Evolutionary conservation across 2,888 invertebrate genomes (phyloP).

Genomic region (Eremobia ochroleuca): DNA sequence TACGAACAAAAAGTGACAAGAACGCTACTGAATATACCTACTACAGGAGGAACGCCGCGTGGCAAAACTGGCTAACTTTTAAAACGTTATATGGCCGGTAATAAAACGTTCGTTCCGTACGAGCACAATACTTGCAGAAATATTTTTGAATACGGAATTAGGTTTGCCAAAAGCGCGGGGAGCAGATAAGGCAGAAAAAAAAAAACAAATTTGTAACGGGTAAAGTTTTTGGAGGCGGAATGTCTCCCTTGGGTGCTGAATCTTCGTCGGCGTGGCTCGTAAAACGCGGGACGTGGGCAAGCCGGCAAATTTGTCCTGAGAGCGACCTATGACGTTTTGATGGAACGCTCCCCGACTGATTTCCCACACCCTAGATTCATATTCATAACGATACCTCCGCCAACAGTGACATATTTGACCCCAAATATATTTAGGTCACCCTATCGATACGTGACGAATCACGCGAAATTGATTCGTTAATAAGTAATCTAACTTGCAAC

Average conservation of each 20-base stretch:
- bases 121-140: slow-evolving; percentile 91
- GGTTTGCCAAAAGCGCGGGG: slow-evolving; percentile 91
- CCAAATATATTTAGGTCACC: slow-evolving; percentile 77
- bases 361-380: slow-evolving; percentile 89
- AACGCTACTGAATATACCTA: slow-evolving; percentile 72
- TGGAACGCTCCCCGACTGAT: slow-evolving; percentile 89
- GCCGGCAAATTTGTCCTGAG: slow-evolving; percentile 90
- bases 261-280: slow-evolving; percentile 90
- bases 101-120: slow-evolving; percentile 90
- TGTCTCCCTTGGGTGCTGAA: slow-evolving; percentile 91
- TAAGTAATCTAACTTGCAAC: slow-evolving; percentile 65
- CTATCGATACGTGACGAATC: slow-evolving; percentile 74
- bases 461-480: slow-evolving; percentile 73
- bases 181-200: slow-evolving; percentile 90
- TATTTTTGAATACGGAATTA: slow-evolving; percentile 91
- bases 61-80: slow-evolving; percentile 89
- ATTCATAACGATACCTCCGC: slow-evolving; percentile 88
- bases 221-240: slow-evolving; percentile 91
- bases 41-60: slow-evolving; percentile 78
- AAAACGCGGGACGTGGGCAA: slow-evolving; percentile 91
- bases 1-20: slow-evolving; percentile 81
- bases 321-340: slow-evolving; percentile 91
- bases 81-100: slow-evolving; percentile 90
- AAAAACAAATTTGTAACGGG: slow-evolving; percentile 91
- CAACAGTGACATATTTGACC: slow-evolving; percentile 81